Base-by-base conservation (phyloP, 2,797 vertebrate genomes). In the Xerus rutilus region DNA sequence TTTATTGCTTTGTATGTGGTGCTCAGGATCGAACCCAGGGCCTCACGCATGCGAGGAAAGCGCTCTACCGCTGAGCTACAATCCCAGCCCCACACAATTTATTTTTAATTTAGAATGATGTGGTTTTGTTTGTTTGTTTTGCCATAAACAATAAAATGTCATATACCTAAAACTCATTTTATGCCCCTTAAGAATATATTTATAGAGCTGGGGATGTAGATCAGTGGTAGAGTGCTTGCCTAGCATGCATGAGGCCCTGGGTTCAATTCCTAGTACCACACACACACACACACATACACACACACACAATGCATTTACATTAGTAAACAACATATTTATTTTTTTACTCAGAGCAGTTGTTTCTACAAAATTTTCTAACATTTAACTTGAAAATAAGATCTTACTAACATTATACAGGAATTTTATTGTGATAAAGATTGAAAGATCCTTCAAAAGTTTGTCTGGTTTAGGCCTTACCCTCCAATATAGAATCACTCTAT, bases 101-200 rank as follows among this genome's bases (percentile, higher is more conserved):
- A 62, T 83, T 96, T 96, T 96, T 65, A 39, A 86, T 67, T 91
- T 84, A 78, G 95, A 96, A 78, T 23, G 8, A 35, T 47, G 9
- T 52, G 49, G 49, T 86, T 91, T 52, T 52, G 52, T 21, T 52
- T 52, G 52, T 21, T 57, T 57, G 54, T 87, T 73, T 74, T 77
- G 74, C 39, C 20, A 92, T 74, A 43, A 39, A 39, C 18, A 69
- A 62, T 74, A 74, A 93, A 95, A 79, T 79, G 30, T 78, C 35
- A 69, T 74, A 3, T 54, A 67, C 59, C 4, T 76, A 77, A 92
- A 93, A 92, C 6, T 73, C 62, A 52, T 89, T 93, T 92, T 84
- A 94, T 96, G 94, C 2, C 39, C 47, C 28, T 96, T 78, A 70
- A 93, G 54, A 91, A 77, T 57, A 7, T 2, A 57, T 57, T 57